Evolutionary conservation across 2,797 vertebrate genomes (phyloP).

Genomic region (Propithecus perrieri): DNA sequence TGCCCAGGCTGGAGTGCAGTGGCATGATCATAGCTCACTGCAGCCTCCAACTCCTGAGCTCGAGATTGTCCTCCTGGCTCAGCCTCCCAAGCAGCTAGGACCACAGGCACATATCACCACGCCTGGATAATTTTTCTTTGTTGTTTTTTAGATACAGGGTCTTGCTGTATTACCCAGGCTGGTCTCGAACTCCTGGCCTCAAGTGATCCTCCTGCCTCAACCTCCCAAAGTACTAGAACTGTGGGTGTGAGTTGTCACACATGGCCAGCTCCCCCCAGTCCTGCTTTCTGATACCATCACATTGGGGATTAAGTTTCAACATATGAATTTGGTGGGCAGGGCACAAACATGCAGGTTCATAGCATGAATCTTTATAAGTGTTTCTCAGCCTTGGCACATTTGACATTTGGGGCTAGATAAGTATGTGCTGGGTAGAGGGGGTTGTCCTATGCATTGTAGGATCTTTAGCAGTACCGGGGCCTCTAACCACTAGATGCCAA

Average conservation of each 20-base stretch:
- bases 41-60: background rate
- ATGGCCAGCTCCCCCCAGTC: background rate
- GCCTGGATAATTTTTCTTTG: background rate
- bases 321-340: background rate
- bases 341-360: background rate
- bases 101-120: background rate
- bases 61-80: background rate
- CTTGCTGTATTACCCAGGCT: background rate
- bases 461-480: background rate
- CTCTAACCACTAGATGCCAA: background rate
- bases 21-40: background rate
- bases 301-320: background rate
- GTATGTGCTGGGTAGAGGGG: background rate
- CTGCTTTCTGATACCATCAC: background rate
- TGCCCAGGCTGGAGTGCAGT: background rate
- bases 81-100: background rate
- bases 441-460: background rate
- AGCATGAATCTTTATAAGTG: background rate
- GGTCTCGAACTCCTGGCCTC: background rate
- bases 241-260: background rate
- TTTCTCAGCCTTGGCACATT: background rate
- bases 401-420: background rate
- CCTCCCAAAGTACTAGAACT: background rate
- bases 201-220: background rate
- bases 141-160: background rate